Conservation (phyloP, 2,888 invertebrate genomes). For the Cistogaster globosa region DNA sequence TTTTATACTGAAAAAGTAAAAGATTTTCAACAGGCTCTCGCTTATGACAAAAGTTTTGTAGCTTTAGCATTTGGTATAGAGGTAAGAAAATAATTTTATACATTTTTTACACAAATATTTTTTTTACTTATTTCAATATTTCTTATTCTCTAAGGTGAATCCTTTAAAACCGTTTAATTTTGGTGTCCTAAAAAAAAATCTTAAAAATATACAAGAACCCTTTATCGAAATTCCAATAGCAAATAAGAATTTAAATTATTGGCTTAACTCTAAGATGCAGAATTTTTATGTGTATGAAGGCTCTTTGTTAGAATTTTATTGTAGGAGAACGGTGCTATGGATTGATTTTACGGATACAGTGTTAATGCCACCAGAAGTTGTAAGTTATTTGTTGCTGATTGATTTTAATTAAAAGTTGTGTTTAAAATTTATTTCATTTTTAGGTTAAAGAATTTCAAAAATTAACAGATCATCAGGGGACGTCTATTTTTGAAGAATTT, state of each 20-base stretch:
- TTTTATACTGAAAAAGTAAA: slow-evolving; percentile 3
- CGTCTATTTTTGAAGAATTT: background rate
- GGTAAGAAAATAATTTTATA: background rate
- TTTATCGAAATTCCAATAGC: background rate
- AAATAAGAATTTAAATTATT: background rate
- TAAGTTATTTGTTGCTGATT: background rate
- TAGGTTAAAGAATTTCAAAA: background rate
- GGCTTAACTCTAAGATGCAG: background rate
- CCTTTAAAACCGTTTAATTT: background rate
- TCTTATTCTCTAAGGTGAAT: background rate
- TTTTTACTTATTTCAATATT: no score
- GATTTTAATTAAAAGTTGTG: background rate
- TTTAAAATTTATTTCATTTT: background rate
- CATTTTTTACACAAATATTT: background rate
- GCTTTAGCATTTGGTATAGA: slow-evolving; percentile 2
- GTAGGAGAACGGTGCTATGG: background rate
- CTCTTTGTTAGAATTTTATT: background rate
- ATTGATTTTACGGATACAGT: background rate
- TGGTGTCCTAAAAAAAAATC: background rate
- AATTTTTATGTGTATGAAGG: slow-evolving; percentile 13
- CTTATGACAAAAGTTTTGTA: background rate
- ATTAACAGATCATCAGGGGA: background rate
- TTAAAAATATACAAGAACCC: background rate
- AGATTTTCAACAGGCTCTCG: background rate
- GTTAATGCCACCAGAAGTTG: slow-evolving; percentile 3